Percentiles rank a stretch among this genome's conserved stretches.
These are phyloP conservation scores for Pyralis farinalis DNA, from an alignment of 2,888 invertebrate genomes.

Conservation along the genomic window DNA sequence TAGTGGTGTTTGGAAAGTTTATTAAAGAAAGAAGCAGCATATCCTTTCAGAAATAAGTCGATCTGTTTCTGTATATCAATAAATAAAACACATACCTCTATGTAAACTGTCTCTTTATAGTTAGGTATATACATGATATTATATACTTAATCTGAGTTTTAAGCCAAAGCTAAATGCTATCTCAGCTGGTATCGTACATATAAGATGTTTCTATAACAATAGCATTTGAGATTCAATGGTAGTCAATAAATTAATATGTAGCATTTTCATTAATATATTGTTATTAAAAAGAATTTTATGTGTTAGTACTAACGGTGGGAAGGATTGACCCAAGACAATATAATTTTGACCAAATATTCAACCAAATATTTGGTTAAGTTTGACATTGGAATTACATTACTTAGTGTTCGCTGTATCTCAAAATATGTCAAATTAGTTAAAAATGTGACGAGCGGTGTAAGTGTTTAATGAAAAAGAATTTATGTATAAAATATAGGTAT, in stretches of 20 bases:
- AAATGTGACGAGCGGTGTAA: conserved; percentile 46
- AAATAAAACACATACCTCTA: conserved; percentile 13
- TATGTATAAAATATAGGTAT: conserved; percentile 57
- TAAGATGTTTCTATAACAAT: conserved; percentile 40
- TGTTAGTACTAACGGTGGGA: conserved; percentile 37
- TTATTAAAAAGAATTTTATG: conserved; percentile 34
- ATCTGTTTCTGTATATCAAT: conserved; percentile 11
- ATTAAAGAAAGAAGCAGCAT: conserved; percentile 28
- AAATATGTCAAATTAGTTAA: conserved; percentile 66
- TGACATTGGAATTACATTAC: conserved; percentile 50
- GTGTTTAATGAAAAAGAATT: conserved; percentile 74
- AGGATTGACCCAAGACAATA: conserved; percentile 64
- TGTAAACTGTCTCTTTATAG: conserved; percentile 32
- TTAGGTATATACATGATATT: conserved; percentile 23
- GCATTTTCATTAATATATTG: conserved; percentile 31
- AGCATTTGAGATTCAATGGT: conserved; percentile 30
- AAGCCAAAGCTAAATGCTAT: conserved; percentile 56
- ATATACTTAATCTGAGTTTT: conserved; percentile 39
- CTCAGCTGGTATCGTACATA: conserved; percentile 38
- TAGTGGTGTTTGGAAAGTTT: conserved; percentile 18
- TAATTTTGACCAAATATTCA: conserved; percentile 70
- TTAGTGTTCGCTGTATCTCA: conserved; percentile 53
- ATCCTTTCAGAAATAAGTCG: conserved; percentile 19
- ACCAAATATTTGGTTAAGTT: conserved; percentile 68
- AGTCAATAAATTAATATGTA: conserved; percentile 36